Evolutionary conservation across 2,888 invertebrate species (phyloP).

Genomic region (Andrena minutula): DNA sequence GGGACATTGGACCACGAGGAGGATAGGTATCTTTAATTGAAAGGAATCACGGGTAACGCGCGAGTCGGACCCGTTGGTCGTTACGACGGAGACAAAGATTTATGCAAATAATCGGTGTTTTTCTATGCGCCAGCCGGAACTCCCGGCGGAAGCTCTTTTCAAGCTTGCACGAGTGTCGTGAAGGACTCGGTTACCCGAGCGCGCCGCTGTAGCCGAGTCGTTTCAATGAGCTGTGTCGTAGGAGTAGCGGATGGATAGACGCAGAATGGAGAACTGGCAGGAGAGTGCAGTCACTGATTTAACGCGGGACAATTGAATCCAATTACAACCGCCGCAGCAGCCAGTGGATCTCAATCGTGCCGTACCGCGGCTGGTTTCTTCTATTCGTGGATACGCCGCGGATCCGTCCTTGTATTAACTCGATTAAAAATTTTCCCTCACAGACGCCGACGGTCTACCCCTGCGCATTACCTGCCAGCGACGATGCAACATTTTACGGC

Average conservation of each 20-base stretch:
- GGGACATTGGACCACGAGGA: background rate
- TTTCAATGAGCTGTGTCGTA: constrained; percentile 80
- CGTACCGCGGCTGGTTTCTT: constrained; percentile 57
- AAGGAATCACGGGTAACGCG: constrained; percentile 21
- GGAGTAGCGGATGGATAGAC: constrained; percentile 80
- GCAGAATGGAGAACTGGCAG: constrained; percentile 75
- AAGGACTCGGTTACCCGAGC: constrained; percentile 72
- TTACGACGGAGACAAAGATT: constrained; percentile 48
- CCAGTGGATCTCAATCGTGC: constrained; percentile 78
- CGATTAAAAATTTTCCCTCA: constrained; percentile 16
- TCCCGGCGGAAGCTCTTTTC: constrained; percentile 62
- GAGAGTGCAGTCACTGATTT: constrained; percentile 84
- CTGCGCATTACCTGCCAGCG: background rate
- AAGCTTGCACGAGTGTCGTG: constrained; percentile 56
- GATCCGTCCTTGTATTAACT: constrained; percentile 25
- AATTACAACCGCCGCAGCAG: constrained; percentile 83
- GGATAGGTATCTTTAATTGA: constrained; percentile 41
- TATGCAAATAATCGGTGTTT: constrained; percentile 62
- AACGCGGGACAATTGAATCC: constrained; percentile 85
- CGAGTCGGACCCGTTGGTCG: constrained; percentile 15
- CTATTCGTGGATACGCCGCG: constrained; percentile 24
- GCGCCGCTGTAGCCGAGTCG: constrained; percentile 69
- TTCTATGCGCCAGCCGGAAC: constrained; percentile 41
- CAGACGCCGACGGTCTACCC: background rate
- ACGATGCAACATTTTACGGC: constrained; percentile 2